Conservation (phyloP, 2,888 invertebrate genomes). For the Polylopha cassiicola region DNA sequence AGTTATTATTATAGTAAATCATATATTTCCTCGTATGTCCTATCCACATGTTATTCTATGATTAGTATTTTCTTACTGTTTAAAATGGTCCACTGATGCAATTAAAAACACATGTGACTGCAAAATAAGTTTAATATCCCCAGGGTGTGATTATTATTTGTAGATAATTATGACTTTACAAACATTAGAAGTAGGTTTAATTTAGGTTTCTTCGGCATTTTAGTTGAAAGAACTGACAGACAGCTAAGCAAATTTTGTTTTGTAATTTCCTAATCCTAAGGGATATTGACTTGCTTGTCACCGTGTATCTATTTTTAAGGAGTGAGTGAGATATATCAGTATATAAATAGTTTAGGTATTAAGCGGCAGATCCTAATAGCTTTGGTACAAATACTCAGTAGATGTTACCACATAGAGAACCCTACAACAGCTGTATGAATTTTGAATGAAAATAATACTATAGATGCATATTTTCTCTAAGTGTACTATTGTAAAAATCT, state of each 20-base stretch:
- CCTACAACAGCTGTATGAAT: constrained; percentile 16
- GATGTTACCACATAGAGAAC: constrained; percentile 54
- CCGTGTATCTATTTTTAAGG: constrained; percentile 36
- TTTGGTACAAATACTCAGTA: constrained; percentile 74
- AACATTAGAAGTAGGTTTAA: constrained; percentile 5
- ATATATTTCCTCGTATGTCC: constrained; percentile 31
- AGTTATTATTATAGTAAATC: constrained; percentile 13
- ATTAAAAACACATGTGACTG: constrained; percentile 30
- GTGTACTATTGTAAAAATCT: background rate
- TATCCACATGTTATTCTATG: constrained; percentile 26
- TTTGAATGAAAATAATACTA: background rate
- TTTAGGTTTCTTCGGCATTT: background rate
- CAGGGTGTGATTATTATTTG: background rate
- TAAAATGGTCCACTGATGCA: constrained; percentile 43
- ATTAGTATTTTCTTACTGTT: constrained; percentile 20
- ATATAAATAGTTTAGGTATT: constrained; percentile 41
- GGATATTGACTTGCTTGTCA: constrained; percentile 11
- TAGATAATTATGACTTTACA: background rate
- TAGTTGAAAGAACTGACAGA: constrained; percentile 10
- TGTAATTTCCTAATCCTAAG: background rate
- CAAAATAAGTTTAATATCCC: constrained; percentile 2
- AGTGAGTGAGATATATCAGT: constrained; percentile 60
- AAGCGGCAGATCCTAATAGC: constrained; percentile 44
- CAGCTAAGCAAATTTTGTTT: background rate
- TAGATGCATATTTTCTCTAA: background rate